phyloP scores from a whole-genome alignment of 2,113 vertebrate species.

The Chlorodrepanis virens region DNA sequence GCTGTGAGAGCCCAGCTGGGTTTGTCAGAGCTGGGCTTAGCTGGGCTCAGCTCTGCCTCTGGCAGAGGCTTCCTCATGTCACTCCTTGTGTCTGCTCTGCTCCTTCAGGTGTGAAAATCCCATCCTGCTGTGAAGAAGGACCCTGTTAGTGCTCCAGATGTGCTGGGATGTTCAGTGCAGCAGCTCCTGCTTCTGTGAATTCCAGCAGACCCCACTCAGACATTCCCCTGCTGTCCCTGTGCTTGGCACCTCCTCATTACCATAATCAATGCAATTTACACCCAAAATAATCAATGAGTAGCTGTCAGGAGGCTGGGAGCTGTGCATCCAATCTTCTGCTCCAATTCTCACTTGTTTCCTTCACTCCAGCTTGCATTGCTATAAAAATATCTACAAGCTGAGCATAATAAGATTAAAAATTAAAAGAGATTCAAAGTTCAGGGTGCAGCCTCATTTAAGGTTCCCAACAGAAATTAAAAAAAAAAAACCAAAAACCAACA shows the following conservation, averaged over 20 bases:
- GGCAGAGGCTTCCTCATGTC: background rate
- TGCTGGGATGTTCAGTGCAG: background rate
- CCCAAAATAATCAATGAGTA: background rate
- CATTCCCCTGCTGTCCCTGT: background rate
- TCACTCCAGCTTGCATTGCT: background rate
- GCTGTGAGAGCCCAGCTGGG: background rate
- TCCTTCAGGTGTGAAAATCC: background rate
- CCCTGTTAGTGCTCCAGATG: background rate
- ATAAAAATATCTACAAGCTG: background rate
- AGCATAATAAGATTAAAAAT: background rate
- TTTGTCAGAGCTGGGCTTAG: background rate
- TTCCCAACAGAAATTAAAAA: background rate
- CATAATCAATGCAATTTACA: conserved; percentile 4
- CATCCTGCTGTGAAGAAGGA: background rate
- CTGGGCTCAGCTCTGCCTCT: background rate
- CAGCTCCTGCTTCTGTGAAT: background rate
- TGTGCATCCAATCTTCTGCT: background rate
- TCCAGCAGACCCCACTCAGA: background rate
- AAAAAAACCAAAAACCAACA: background rate
- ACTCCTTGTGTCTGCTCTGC: background rate
- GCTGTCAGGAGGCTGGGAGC: background rate
- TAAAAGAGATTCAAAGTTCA: background rate
- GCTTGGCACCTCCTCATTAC: background rate
- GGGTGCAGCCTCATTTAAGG: background rate
- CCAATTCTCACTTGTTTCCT: background rate